Evolutionary conservation across 2,113 vertebrate genomes (phyloP).

Genomic region (Galeopterus variegatus): DNA sequence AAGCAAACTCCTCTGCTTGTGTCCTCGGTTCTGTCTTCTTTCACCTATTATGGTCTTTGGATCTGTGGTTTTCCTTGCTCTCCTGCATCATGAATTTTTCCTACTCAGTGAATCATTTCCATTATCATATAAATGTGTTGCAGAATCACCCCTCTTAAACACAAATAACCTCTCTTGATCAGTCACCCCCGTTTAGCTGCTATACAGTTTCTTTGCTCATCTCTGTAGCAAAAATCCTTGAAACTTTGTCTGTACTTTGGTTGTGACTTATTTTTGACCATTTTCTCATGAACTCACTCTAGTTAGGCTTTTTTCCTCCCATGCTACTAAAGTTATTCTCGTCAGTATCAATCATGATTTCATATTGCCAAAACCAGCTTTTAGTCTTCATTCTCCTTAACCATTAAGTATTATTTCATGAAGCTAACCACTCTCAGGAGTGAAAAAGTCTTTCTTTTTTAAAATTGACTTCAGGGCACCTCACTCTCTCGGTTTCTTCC

Average conservation of each 20-base stretch:
- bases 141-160: neutral
- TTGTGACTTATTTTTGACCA: neutral
- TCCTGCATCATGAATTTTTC: neutral
- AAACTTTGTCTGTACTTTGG: neutral
- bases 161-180: neutral
- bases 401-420: no score
- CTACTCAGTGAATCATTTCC: neutral
- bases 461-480: neutral
- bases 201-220: neutral
- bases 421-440: neutral
- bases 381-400: neutral
- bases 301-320: neutral
- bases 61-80: neutral
- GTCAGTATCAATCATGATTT: neutral
- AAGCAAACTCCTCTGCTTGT: neutral
- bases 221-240: neutral
- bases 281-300: neutral
- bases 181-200: no score
- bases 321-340: fast-evolving
- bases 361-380: neutral
- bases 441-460: neutral
- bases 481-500: neutral
- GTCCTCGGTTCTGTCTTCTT: neutral
- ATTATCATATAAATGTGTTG: neutral
- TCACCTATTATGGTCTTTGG: neutral